Conservation (phyloP, 2,113 vertebrate genomes). For the Orthochromis malagaraziensis region DNA sequence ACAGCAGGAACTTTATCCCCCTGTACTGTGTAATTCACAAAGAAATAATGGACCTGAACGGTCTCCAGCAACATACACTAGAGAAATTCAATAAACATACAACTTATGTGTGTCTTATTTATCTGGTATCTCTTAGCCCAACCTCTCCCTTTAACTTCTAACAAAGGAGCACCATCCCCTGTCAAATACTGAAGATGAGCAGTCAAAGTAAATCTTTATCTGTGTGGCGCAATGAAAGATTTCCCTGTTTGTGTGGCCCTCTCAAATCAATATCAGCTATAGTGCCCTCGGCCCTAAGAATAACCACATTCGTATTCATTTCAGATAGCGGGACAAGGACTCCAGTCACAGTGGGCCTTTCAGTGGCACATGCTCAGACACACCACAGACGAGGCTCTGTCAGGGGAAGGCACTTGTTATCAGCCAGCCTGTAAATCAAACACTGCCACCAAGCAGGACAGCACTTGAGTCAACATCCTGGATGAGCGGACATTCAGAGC, state of each 20-base stretch:
- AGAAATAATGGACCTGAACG: neutral
- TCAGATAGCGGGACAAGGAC: constrained; percentile 58
- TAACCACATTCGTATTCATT: constrained; percentile 62
- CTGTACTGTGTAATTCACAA: neutral
- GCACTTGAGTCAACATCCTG: constrained; percentile 46
- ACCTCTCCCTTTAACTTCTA: neutral
- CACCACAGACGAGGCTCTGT: constrained; percentile 44
- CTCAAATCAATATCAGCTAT: constrained; percentile 58
- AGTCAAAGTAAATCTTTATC: constrained; percentile 45
- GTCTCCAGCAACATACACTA: neutral
- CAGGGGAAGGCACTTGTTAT: constrained; percentile 36
- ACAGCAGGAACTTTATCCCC: neutral
- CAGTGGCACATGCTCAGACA: constrained; percentile 54
- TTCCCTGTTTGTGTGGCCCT: constrained; percentile 36
- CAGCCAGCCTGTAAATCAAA: constrained; percentile 32
- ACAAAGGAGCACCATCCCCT: neutral
- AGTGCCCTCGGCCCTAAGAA: constrained; percentile 57
- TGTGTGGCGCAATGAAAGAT: constrained; percentile 16
- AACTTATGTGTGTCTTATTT: neutral
- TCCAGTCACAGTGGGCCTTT: constrained; percentile 37
- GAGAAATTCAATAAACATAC: neutral
- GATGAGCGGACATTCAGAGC: constrained; percentile 7
- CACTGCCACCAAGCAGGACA: constrained; percentile 17
- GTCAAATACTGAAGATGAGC: constrained; percentile 1
- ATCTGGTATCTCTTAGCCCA: neutral